Conservation (phyloP, 2,888 invertebrate genomes). For the Agapostemon virescens region DNA sequence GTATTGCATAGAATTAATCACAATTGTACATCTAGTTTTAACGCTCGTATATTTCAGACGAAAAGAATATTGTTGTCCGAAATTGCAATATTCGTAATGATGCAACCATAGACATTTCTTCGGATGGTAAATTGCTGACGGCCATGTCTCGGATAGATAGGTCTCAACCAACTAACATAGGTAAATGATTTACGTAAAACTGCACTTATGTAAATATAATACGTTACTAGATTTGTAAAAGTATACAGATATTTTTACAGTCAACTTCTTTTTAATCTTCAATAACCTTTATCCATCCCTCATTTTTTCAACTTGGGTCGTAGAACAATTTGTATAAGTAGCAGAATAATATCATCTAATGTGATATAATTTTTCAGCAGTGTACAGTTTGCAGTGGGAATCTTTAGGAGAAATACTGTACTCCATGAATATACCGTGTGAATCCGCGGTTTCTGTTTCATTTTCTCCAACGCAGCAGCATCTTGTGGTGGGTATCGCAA, state of each 20-base stretch:
- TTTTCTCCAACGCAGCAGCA: constrained; percentile 91
- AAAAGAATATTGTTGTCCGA: constrained; percentile 89
- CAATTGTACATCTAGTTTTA: constrained; percentile 8
- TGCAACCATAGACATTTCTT: constrained; percentile 91
- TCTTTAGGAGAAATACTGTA: constrained; percentile 89
- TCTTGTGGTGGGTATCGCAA: constrained; percentile 89
- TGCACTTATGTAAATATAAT: not conserved
- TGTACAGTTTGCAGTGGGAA: constrained; percentile 89
- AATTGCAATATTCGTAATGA: constrained; percentile 93
- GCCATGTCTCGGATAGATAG: constrained; percentile 88
- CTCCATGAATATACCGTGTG: constrained; percentile 86
- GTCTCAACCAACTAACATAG: constrained; percentile 86
- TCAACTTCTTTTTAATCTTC: not conserved
- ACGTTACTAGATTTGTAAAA: not conserved
- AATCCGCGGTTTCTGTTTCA: constrained; percentile 91
- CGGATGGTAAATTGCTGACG: constrained; percentile 89
- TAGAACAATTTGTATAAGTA: too few relatives aligned
- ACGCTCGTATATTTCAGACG: constrained; percentile 79
- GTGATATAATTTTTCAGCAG: constrained; percentile 81
- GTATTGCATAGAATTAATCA: not conserved
- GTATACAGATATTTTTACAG: not conserved
- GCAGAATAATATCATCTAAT: not conserved
- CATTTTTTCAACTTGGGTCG: too few relatives aligned
- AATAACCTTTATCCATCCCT: too few relatives aligned
- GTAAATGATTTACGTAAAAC: constrained; percentile 79